Conservation (phyloP, 2,888 invertebrate genomes). For the Pemphredon lugubris region DNA sequence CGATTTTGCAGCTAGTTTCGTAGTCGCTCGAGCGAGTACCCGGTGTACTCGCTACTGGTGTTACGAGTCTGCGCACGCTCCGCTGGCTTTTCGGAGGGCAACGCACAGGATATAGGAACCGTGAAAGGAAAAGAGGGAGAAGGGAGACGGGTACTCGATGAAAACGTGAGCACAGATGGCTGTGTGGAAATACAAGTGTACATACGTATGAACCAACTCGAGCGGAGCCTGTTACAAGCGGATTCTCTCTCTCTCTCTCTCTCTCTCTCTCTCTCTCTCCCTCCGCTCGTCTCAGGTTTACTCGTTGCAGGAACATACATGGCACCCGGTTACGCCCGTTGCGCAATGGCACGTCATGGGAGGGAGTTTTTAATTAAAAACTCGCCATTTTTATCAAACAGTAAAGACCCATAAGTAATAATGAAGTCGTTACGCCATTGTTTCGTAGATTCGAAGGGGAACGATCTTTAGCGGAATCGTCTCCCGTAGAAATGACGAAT, state of each 20-base stretch:
- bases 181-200: conserved; percentile 37
- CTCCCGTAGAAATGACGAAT: no score
- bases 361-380: conserved; percentile 15
- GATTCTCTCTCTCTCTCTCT: conserved; percentile 19
- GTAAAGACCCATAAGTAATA: not conserved
- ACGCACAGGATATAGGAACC: conserved; percentile 10
- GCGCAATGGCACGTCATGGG: not conserved
- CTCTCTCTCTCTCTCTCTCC: no score
- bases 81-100: conserved; percentile 47
- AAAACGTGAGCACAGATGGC: conserved; percentile 33
- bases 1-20: conserved; percentile 47
- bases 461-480: no score
- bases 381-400: not conserved
- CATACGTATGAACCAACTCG: conserved; percentile 25
- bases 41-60: conserved; percentile 47
- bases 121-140: not conserved
- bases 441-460: not conserved
- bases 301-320: conserved; percentile 11
- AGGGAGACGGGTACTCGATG: conserved; percentile 25
- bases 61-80: conserved; percentile 52
- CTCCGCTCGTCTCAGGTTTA: conserved; percentile 8
- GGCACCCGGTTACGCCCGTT: conserved; percentile 7
- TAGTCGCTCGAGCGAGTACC: conserved; percentile 50
- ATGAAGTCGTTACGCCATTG: conserved; percentile 2
- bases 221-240: conserved; percentile 21